Evolutionary conservation across 1,140 invertebrate genomes (phyloP).

Genomic region (Arion vulgaris): DNA sequence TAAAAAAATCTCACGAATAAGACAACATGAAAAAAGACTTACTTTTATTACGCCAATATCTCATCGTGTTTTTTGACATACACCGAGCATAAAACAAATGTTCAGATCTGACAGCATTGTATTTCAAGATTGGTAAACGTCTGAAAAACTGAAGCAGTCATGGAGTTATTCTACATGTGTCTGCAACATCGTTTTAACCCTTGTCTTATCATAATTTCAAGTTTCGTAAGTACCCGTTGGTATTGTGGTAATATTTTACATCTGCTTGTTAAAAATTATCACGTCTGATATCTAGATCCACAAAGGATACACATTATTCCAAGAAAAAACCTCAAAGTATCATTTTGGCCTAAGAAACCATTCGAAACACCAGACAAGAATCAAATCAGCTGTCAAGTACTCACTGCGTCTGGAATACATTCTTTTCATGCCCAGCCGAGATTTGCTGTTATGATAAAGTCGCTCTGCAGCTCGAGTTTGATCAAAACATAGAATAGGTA

Average conservation of each 20-base stretch:
- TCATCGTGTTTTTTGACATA: conserved; percentile 38
- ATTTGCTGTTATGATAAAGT: conserved; percentile 35
- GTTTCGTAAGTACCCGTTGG: no score
- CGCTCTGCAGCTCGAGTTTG: not conserved
- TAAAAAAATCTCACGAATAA: no score
- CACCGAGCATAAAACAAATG: conserved; percentile 33
- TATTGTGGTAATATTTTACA: no score
- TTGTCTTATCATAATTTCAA: no score
- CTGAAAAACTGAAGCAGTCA: conserved; percentile 29
- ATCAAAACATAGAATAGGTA: conserved; percentile 30
- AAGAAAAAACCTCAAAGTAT: not conserved
- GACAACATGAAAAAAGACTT: conserved; percentile 4
- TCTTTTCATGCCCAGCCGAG: conserved; percentile 34
- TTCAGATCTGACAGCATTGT: conserved; percentile 15
- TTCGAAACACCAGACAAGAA: not conserved
- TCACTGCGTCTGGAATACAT: conserved; percentile 22
- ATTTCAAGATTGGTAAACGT: conserved; percentile 23
- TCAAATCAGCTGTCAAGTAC: conserved; percentile 5
- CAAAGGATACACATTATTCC: no score
- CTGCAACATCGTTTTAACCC: not conserved
- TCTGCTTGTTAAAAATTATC: no score
- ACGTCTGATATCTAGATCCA: no score
- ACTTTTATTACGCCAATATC: conserved; percentile 33
- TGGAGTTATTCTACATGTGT: not conserved
- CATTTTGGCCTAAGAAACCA: not conserved